These are phyloP conservation scores for Gerosis bhagava DNA, from an alignment of 2,888 invertebrate genomes.

Conservation along the genomic window DNA sequence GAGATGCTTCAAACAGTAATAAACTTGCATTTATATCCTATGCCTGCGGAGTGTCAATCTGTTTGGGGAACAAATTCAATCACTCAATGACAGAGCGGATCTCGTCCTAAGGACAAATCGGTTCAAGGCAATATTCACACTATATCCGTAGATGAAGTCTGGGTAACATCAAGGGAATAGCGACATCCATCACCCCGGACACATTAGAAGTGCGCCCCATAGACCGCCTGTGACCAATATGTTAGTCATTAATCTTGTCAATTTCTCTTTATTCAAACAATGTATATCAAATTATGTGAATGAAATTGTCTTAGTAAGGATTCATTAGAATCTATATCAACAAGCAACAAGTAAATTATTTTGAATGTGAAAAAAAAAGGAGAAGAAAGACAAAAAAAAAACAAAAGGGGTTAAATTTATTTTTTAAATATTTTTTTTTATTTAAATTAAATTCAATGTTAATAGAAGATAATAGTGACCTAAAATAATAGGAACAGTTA, in stretches of 20 bases:
- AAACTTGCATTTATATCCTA: constrained; percentile 6
- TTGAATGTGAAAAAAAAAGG: too few species aligned
- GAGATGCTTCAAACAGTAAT: background rate
- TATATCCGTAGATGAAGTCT: constrained; percentile 41
- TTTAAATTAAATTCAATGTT: too few species aligned
- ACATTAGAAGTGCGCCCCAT: constrained; percentile 60
- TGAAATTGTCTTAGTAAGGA: too few species aligned
- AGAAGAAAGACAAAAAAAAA: too few species aligned
- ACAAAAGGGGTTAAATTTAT: too few species aligned
- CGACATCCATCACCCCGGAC: constrained; percentile 56
- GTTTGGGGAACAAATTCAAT: constrained; percentile 24
- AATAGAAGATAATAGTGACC: too few species aligned
- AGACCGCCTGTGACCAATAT: constrained; percentile 49
- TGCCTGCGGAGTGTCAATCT: constrained; percentile 14
- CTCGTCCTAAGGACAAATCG: constrained; percentile 48
- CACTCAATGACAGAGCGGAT: constrained; percentile 43
- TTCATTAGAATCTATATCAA: too few species aligned
- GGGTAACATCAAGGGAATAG: constrained; percentile 58
- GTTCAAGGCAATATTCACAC: constrained; percentile 39
- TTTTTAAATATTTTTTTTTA: too few species aligned
- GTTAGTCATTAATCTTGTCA: constrained; percentile 67
- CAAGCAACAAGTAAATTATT: too few species aligned
- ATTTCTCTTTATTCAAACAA: constrained; percentile 50
- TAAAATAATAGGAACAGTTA: too few species aligned
- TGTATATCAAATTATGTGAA: background rate